Base-by-base conservation (phyloP, 2,797 vertebrate species). In the Rhabdomys pumilio region DNA sequence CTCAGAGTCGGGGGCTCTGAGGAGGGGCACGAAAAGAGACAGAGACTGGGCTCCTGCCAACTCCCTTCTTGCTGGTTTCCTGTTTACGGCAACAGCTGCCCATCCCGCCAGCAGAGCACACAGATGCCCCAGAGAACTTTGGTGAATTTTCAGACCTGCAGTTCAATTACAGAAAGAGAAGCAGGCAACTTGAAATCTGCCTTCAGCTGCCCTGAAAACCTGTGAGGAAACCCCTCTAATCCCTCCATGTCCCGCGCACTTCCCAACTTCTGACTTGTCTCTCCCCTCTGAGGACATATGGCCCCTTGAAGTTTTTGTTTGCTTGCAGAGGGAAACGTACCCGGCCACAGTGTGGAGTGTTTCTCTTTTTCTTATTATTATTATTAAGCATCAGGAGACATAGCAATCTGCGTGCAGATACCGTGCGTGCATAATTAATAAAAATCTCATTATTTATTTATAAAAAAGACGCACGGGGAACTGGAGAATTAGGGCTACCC, bases 381-480 rank as follows among this genome's bases (percentile, higher is more conserved):
- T 96, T 97, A 96, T 97, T 96, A 95, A 96, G 96, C 94, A 96
- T 93, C 90, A 87, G 96, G 93, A 97, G 96, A 97, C 93, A 82
- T 75, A 96, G 96, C 95, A 90, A 97, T 93, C 97, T 96, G 97
- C 97, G 92, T 96, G 95, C 96, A 95, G 97, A 95, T 96, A 97
- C 97, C 96, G 53, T 79, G 81, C 3, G 97, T 97, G 97, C 97
- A 94, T 98, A 95, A 98, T 98, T 98, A 98, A 98, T 98, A 97
- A 97, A 84, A 97, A 97, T 11, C 79, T 98, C 98, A 89, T 98
- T 63, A 97, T 98, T 98, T 98, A 98, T 98, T 98, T 98, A 98
- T 97, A 97, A 97, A 97, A 34, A 67, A 67, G 93, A 96, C 96
- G 92, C 95, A 92, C n/a, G 79, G 95, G 90, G 97, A 96, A 97